A percentile compares a stretch with the other conserved stretches of the same genome.
These are phyloP conservation scores for Hippotragus niger DNA, from an alignment of 2,113 vertebrate genomes.

Conservation along the genomic window DNA sequence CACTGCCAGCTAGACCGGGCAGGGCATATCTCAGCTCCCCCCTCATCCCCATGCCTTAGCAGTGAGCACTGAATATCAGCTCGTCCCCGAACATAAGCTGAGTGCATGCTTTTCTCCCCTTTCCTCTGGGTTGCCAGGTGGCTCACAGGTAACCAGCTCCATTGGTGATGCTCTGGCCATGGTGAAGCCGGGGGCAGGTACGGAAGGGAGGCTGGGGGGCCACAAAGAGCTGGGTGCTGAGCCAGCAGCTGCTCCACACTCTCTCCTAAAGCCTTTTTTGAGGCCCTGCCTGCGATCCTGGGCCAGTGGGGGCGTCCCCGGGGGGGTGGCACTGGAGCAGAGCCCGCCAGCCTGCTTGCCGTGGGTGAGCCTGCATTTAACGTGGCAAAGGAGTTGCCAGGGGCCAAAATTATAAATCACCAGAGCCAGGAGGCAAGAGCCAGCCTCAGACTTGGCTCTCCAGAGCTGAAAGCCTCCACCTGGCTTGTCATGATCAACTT, in stretches of 20 bases:
- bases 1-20: neutral
- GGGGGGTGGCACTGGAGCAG: fast-evolving
- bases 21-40: neutral
- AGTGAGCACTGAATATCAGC: fast-evolving
- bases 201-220: neutral
- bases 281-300: fast-evolving
- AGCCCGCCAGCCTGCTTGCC: neutral
- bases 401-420: conserved; percentile 23
- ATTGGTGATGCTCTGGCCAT: neutral
- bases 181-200: fast-evolving
- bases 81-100: fast-evolving
- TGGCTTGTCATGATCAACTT: neutral
- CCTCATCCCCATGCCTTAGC: fast-evolving
- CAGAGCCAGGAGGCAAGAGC: neutral
- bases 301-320: neutral
- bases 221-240: neutral
- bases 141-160: neutral
- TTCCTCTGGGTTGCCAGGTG: fast-evolving
- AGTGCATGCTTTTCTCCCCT: too few relatives aligned
- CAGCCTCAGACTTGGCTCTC: conserved; percentile 26
- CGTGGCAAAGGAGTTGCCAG: neutral
- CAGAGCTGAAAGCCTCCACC: neutral
- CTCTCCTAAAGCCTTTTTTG: neutral
- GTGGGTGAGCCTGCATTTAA: fast-evolving
- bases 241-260: neutral